Evolutionary conservation across 2,113 vertebrate species (phyloP).

Genomic region (Sebastes fasciatus): DNA sequence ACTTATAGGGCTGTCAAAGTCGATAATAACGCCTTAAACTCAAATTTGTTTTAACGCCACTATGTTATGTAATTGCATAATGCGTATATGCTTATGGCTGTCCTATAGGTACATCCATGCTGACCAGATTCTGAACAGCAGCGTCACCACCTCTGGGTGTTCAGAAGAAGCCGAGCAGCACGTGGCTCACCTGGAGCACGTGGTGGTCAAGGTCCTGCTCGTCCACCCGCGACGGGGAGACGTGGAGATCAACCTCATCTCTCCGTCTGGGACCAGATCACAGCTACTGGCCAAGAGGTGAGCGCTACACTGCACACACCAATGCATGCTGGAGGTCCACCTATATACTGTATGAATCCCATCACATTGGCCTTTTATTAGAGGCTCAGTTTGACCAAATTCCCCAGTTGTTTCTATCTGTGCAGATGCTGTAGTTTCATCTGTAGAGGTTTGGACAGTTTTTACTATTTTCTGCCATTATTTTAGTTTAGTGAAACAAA

Average conservation of each 20-base stretch:
- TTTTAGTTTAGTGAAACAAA: too few relatives aligned
- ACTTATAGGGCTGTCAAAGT: too few relatives aligned
- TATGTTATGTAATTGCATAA: neutral
- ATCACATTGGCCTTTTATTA: neutral
- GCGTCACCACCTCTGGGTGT: conserved; percentile 84
- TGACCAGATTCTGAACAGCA: conserved; percentile 85
- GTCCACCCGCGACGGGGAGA: conserved; percentile 90
- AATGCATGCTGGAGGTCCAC: neutral
- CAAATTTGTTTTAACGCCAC: too few relatives aligned
- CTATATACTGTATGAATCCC: neutral
- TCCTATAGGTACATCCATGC: conserved; percentile 87
- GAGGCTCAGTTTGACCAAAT: neutral
- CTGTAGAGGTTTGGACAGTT: neutral
- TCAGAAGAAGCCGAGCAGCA: conserved; percentile 84
- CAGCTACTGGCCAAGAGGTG: conserved; percentile 92
- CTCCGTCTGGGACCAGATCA: conserved; percentile 90
- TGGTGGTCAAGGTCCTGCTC: conserved; percentile 88
- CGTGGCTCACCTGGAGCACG: conserved; percentile 89
- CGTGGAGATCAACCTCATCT: conserved; percentile 91
- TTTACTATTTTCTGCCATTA: neutral
- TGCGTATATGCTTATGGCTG: neutral
- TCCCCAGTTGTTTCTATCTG: neutral
- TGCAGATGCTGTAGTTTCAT: too few relatives aligned
- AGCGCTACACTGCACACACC: conserved; percentile 17
- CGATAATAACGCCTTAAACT: too few relatives aligned